Evolutionary conservation across 1,140 invertebrate genomes (phyloP).

Genomic region (Babylonia areolata): DNA sequence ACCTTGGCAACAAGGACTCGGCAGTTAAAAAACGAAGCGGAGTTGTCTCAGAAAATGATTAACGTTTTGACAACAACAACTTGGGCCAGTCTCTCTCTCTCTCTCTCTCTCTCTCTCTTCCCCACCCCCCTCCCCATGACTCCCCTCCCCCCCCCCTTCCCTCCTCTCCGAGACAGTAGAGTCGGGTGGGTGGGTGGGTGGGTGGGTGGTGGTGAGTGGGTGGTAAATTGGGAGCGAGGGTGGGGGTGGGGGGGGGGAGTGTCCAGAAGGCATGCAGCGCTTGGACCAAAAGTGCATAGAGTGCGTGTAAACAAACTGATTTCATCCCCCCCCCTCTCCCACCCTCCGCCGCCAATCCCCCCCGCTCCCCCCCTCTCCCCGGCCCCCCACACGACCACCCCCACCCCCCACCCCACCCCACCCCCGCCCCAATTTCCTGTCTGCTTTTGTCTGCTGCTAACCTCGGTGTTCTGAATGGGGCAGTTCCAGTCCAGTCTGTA

Average conservation of each 20-base stretch:
- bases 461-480: background rate
- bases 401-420: too few species aligned
- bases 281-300: too few species aligned
- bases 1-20: background rate
- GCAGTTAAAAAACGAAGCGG: background rate
- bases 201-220: background rate
- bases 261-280: too few species aligned
- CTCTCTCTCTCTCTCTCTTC: conserved; percentile 17
- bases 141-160: too few species aligned
- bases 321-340: too few species aligned
- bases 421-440: background rate
- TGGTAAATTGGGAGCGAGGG: background rate
- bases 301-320: too few species aligned
- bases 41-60: background rate
- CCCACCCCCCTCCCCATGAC: background rate
- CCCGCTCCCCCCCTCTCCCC: too few species aligned
- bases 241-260: background rate
- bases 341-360: too few species aligned
- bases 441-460: background rate
- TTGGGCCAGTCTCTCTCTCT: background rate
- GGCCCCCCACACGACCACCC: too few species aligned
- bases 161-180: background rate
- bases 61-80: background rate
- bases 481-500: too few species aligned
- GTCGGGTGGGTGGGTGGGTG: background rate